phyloP scores from a whole-genome alignment of 2,888 invertebrate species.

The Mesochorus sp. region DNA sequence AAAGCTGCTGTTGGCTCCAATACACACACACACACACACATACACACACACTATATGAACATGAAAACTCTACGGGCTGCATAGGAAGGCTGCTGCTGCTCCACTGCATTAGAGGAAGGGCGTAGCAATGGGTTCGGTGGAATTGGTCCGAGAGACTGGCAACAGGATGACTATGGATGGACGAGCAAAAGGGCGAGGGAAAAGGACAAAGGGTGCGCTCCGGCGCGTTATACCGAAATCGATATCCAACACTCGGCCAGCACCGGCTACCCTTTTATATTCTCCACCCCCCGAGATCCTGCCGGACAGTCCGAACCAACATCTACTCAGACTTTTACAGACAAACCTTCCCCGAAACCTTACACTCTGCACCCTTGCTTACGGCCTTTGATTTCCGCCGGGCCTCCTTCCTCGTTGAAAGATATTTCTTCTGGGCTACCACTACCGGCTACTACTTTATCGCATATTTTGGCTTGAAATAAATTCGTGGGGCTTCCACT shows the following conservation, averaged over 20 bases:
- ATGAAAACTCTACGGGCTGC: conserved; percentile 26
- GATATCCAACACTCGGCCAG: conserved; percentile 69
- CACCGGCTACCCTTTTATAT: conserved; percentile 68
- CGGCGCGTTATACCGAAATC: conserved; percentile 67
- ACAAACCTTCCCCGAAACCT: conserved; percentile 9
- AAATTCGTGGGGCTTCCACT: conserved; percentile 60
- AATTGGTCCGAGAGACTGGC: conserved; percentile 9
- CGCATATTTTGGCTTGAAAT: conserved; percentile 66
- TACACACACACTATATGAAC: too few relatives aligned
- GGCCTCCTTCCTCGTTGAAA: conserved; percentile 5
- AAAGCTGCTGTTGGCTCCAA: conserved; percentile 4
- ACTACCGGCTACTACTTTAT: conserved; percentile 31
- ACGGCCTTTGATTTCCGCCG: conserved; percentile 9
- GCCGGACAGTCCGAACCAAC: conserved; percentile 46
- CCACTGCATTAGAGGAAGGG: conserved; percentile 34
- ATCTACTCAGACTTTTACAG: conserved; percentile 53
- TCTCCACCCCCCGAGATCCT: conserved; percentile 52
- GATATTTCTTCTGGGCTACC: conserved; percentile 69
- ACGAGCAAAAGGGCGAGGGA: conserved; percentile 10
- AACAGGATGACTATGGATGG: conserved; percentile 1
- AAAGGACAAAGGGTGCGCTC: conserved; percentile 31
- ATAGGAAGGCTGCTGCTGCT: conserved; percentile 34
- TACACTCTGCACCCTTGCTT: conserved; percentile 33
- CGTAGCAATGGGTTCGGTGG: conserved; percentile 5
- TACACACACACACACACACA: too few relatives aligned